phyloP scores from a whole-genome alignment of 2,113 vertebrate genomes.

The Ictalurus punctatus region DNA sequence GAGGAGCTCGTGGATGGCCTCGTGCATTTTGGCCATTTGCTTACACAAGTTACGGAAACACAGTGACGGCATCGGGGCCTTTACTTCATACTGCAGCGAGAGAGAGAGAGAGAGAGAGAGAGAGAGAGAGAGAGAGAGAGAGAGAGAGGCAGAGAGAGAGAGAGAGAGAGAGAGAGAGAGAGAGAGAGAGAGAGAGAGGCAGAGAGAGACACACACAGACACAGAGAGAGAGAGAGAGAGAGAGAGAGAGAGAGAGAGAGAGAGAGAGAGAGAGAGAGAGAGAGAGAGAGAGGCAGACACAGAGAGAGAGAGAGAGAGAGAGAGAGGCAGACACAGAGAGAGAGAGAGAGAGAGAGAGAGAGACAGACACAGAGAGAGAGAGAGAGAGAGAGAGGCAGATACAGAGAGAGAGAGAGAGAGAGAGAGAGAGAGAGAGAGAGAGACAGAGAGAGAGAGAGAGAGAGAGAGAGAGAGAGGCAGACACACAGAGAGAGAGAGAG shows the following conservation, averaged over 20 bases:
- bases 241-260: background rate
- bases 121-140: background rate
- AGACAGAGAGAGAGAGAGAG: background rate
- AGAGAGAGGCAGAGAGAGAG: background rate
- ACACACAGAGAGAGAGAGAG: background rate
- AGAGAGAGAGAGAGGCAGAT: background rate
- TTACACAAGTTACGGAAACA: constrained; percentile 97
- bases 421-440: background rate
- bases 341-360: background rate
- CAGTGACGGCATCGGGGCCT: constrained; percentile 92
- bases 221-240: too few species aligned
- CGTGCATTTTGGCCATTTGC: constrained; percentile 97
- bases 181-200: background rate
- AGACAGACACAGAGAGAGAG: too few species aligned
- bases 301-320: background rate
- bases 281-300: background rate
- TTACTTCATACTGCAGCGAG: constrained; percentile 88
- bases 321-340: too few species aligned
- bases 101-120: background rate
- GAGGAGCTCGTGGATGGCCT: constrained; percentile 91
- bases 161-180: background rate
- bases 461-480: background rate
- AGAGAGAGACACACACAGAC: background rate
- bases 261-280: background rate
- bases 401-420: background rate